A percentile compares a stretch with the other conserved stretches of the same genome.
These are phyloP conservation scores for Calyptomena viridis DNA, from an alignment of 2,113 vertebrate species.

Conservation along the genomic window DNA sequence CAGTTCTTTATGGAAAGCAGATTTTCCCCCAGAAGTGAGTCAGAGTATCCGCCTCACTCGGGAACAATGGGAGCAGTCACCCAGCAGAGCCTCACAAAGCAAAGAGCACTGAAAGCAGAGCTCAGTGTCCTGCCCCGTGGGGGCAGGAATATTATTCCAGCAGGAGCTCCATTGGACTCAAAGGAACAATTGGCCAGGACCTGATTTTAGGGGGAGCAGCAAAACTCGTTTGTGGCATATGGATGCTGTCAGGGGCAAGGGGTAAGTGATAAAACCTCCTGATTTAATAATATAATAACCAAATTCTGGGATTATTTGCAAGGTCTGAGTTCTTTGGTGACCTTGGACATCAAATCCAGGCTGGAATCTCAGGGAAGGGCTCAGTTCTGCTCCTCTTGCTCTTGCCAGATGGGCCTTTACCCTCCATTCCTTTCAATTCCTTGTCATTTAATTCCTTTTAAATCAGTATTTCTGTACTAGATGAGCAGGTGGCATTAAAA, in stretches of 20 bases:
- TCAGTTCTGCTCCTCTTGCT: not conserved
- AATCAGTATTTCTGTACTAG: not conserved
- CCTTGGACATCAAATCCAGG: not conserved
- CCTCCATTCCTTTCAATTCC: not conserved
- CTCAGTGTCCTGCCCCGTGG: not conserved
- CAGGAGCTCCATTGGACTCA: not conserved
- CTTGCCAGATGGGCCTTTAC: not conserved
- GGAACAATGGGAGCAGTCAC: not conserved
- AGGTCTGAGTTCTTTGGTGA: not conserved
- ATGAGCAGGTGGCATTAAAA: not conserved
- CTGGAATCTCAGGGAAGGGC: not conserved
- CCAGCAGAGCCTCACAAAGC: not conserved
- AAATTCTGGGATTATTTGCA: not conserved
- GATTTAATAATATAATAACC: not conserved
- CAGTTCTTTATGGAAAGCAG: constrained; percentile 3
- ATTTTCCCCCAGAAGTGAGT: constrained; percentile 3
- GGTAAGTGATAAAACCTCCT: not conserved
- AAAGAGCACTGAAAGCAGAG: not conserved
- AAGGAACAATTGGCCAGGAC: not conserved
- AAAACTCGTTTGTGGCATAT: not conserved
- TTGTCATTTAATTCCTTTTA: not conserved
- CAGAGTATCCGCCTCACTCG: not conserved
- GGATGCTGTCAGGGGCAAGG: not conserved
- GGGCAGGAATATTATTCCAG: not conserved
- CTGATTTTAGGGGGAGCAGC: not conserved